Percentiles rank a stretch among this genome's conserved stretches.
Evolutionary conservation across 2,888 invertebrate species (phyloP).

Genomic region (Drosophila borborema): DNA sequence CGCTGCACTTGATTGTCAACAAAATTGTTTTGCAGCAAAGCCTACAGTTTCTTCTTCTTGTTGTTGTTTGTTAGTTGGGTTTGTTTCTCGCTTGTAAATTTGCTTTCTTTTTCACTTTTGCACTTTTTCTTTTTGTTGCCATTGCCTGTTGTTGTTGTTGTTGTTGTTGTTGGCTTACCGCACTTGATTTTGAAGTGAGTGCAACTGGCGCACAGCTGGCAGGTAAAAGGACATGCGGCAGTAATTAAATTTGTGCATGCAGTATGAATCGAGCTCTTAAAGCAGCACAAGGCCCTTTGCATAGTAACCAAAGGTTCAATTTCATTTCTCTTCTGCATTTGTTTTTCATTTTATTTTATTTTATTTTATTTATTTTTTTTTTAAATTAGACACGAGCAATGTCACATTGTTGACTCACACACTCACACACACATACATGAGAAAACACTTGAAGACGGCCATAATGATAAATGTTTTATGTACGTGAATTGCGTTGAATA

Average conservation of each 20-base stretch:
- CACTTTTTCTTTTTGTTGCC: not conserved
- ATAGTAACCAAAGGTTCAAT: constrained; percentile 49
- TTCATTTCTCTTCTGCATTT: constrained; percentile 1
- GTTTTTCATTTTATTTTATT: constrained; percentile 15
- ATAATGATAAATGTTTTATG: constrained; percentile 82
- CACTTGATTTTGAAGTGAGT: constrained; percentile 72
- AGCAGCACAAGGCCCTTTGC: constrained; percentile 26
- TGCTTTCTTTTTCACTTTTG: constrained; percentile 8
- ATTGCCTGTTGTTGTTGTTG: not conserved
- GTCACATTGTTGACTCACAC: constrained; percentile 51
- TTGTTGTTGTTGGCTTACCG: constrained; percentile 19
- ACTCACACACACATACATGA: constrained; percentile 22
- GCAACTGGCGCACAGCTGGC: constrained; percentile 53
- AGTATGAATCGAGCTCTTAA: constrained; percentile 46
- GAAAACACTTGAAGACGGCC: constrained; percentile 72
- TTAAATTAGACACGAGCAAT: constrained; percentile 68
- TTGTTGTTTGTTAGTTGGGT: constrained; percentile 23
- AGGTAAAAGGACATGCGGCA: constrained; percentile 69
- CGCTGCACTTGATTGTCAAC: constrained; percentile 77
- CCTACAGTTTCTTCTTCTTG: constrained; percentile 21
- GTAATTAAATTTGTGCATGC: constrained; percentile 68
- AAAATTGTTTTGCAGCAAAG: constrained; percentile 71
- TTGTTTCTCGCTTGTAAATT: constrained; percentile 12
- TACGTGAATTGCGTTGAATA: constrained; percentile 81
- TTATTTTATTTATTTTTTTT: constrained; percentile 9